Evolutionary conservation across 1,140 invertebrate species (phyloP), one percentile per base, ranked within the genome.

Genomic region (Drosophila trapezifrons): DNA sequence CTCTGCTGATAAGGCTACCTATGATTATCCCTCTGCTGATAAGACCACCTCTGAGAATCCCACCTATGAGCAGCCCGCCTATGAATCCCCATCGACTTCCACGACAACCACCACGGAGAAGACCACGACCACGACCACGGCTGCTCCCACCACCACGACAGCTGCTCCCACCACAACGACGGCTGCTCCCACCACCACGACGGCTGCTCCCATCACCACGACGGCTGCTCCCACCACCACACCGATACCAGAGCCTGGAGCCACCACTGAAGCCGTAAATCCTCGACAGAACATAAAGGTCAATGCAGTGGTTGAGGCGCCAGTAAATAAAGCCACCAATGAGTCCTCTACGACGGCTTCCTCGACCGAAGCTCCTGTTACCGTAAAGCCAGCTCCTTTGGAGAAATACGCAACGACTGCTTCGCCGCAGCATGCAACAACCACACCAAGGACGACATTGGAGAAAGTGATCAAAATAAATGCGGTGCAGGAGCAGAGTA

Each of bases 201-300:
- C n/a, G n/a, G n/a, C n/a, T 13, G 5, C 27, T 2, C 2, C 38
- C 6, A n/a, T 47, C 2, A 60, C 60, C 20, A 37, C 64, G n/a
- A n/a, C n/a, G n/a, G n/a, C n/a, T 13, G 5, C 27, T 2, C 2
- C 38, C 6, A n/a, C 64, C 2, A 60, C 60, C 20, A 37, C 64
- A 18, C 22, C 60, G 2, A 8, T n/a, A 9, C 20, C 45, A n/a
- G n/a, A 18, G 3, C 6, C 17, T 5, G 38, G 7, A 7, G 18
- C n/a, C 8, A 65, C 40, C 20, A 45, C 62, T 8, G 2, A 27
- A 27, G n/a, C 17, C 10, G 1, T 15, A 7, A 32, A 57, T 40
- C 65, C 22, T 10, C 52, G 40, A 12, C 18, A 35, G n/a, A 57
- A 71, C 17, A 66, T 71, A 6, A 71, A 40, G 18, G 17, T 71